Base-by-base conservation (phyloP, 2,888 invertebrate species). In the Drosophila maculinotata region DNA sequence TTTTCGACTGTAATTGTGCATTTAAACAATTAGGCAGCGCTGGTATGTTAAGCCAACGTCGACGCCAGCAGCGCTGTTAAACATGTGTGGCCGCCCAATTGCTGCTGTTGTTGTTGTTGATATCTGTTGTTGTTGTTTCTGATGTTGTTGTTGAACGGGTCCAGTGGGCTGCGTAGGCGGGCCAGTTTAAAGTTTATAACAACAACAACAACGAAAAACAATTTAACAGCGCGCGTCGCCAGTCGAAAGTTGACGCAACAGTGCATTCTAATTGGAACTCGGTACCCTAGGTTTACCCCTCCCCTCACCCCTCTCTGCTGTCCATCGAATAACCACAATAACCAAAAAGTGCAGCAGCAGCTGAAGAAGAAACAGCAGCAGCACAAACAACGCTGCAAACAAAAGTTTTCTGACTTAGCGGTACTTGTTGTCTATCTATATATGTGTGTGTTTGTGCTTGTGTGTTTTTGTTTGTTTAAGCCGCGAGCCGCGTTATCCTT, bases 401-500 rank as follows among this genome's bases (percentile, higher is more conserved):
- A 70, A 79, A 79, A 79, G 66, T 79, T 79, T 79, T 74, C 30
- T 52, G 52, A 59, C 71, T 59, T 69, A 72, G 63, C 62, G 60
- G 39, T 41, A 41, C 56, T 70, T 57, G 35, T 35, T 36, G 33
- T 63, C 64, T 44, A 10, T 51, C 6, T 33, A 7, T 8, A 7
- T 10, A 23, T 31, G 28, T 15, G 41, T 36, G 28, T 28, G 8
- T 42, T 31, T 36, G 9, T 36, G n/a, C 30, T 23, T 38, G 31
- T 4, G 4, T 49, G 15, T 39, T 38, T n/a, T 9, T 44, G 15
- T 35, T 41, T 59, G 51, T 59, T 48, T 38, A 65, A 69, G 70
- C 71, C 76, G 71, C 71, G 67, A 79, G 71, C 69, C 77, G 75
- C 75, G 79, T 79, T 79, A 81, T 84, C 76, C 76, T 71, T 69